Percentiles rank a stretch among this genome's conserved stretches.
phyloP scores from a whole-genome alignment of 37 sponge, comb jelly and placozoan species.

The Corticium candelabrum region DNA sequence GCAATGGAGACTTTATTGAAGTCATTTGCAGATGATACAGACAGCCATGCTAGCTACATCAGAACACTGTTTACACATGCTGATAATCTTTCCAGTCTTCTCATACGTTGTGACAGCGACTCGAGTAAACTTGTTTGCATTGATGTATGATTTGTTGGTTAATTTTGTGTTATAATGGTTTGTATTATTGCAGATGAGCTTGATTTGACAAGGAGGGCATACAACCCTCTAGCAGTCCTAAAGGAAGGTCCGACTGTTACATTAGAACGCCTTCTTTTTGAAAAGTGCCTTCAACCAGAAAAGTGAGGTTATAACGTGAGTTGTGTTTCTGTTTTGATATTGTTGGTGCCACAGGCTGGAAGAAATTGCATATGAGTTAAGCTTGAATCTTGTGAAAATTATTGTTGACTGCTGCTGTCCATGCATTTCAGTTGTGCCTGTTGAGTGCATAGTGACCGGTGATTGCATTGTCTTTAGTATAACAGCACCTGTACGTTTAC shows the following conservation, averaged over 20 bases:
- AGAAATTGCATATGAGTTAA: slow-evolving; percentile 20
- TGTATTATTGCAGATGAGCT: no score
- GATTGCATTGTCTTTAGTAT: no score
- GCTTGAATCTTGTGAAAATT: slow-evolving; percentile 54
- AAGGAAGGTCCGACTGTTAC: slow-evolving; percentile 53
- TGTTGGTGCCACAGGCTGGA: slow-evolving; percentile 21
- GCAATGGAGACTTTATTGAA: background rate
- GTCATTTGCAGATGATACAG: background rate
- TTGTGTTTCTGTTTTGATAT: slow-evolving; percentile 1
- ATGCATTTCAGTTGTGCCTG: background rate
- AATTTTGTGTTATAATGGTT: no score
- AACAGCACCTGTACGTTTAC: background rate
- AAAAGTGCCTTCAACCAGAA: slow-evolving; percentile 42
- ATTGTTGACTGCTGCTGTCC: slow-evolving; percentile 67
- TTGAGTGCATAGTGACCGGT: no score
- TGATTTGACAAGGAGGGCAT: slow-evolving; percentile 1
- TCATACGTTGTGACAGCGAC: background rate
- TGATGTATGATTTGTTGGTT: background rate
- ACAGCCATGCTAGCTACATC: background rate
- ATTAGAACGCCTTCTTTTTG: slow-evolving; percentile 67
- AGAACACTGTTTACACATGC: background rate
- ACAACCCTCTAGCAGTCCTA: slow-evolving; percentile 44
- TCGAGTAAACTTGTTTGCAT: background rate
- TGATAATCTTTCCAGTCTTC: background rate
- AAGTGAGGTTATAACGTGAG: no score